A percentile compares a stretch with the other conserved stretches of the same genome.
These are phyloP conservation scores for Nannoperca obscura DNA, from an alignment of 2,797 vertebrate species.

Conservation along the genomic window DNA sequence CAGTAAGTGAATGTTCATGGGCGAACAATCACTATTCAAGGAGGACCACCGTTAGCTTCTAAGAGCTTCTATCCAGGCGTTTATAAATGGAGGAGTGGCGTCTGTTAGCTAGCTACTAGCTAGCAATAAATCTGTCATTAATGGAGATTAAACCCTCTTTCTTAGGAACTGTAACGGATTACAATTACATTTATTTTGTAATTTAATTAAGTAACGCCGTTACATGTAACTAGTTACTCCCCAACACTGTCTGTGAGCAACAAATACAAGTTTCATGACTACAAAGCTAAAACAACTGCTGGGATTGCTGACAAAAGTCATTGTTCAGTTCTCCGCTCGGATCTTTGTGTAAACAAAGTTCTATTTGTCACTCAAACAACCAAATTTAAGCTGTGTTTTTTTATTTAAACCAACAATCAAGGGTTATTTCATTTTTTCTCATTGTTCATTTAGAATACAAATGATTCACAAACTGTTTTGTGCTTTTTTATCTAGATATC, in stretches of 20 bases:
- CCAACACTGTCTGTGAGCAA: neutral
- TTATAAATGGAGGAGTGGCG: no score
- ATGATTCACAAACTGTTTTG: neutral
- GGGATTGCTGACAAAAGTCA: conserved; percentile 15
- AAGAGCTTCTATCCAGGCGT: no score
- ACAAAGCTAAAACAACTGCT: conserved; percentile 9
- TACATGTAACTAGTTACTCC: no score
- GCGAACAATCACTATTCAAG: no score
- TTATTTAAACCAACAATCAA: neutral
- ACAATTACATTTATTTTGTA: no score
- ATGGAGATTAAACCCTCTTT: no score
- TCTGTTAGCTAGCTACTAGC: no score
- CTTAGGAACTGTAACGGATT: no score
- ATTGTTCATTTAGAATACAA: neutral
- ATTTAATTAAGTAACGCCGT: no score
- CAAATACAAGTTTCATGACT: conserved; percentile 9
- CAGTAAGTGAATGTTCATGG: no score
- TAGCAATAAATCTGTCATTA: no score
- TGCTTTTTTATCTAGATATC: conserved; percentile 82
- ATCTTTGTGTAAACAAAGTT: conserved; percentile 4
- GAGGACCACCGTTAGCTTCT: no score
- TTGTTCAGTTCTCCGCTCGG: conserved; percentile 5
- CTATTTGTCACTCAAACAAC: neutral
- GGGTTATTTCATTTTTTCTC: neutral
- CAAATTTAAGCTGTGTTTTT: neutral